These are phyloP conservation scores for Xerus inauris DNA, from an alignment of 2,113 vertebrate genomes.

Conservation along the genomic window DNA sequence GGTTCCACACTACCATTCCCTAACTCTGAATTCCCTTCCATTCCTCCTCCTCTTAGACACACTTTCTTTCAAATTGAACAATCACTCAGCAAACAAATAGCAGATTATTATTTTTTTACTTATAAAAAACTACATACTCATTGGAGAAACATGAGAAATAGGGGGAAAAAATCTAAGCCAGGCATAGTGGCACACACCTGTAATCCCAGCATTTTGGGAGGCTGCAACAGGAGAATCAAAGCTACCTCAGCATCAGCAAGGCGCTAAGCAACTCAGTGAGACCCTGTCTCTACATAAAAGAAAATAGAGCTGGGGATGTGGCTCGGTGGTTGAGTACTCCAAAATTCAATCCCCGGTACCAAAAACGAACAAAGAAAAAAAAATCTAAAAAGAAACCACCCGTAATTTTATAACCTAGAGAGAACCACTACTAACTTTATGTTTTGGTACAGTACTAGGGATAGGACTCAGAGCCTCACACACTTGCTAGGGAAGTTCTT, in stretches of 20 bases:
- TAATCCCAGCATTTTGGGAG: too few relatives aligned
- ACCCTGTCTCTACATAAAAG: too few relatives aligned
- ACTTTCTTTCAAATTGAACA: background rate
- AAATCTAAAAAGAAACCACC: background rate
- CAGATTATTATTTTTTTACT: background rate
- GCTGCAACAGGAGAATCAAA: too few relatives aligned
- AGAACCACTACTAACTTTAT: background rate
- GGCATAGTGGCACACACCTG: too few relatives aligned
- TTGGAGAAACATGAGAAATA: slow-evolving; percentile 29
- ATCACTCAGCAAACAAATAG: slow-evolving; percentile 36
- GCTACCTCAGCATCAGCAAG: too few relatives aligned
- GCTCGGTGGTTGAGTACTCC: too few relatives aligned
- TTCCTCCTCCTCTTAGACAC: background rate
- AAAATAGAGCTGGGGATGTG: too few relatives aligned
- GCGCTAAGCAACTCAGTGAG: too few relatives aligned
- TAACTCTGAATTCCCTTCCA: background rate
- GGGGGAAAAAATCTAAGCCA: too few relatives aligned
- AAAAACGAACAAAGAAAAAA: too few relatives aligned
- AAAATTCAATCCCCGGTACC: too few relatives aligned
- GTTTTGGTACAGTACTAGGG: background rate
- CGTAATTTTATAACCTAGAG: background rate
- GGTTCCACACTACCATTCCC: background rate
- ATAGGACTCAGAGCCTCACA: background rate
- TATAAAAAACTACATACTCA: background rate
- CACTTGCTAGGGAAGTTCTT: too few relatives aligned